Evolutionary conservation across 2,888 invertebrate genomes (phyloP).

Genomic region (Xanthorhoe designata): DNA sequence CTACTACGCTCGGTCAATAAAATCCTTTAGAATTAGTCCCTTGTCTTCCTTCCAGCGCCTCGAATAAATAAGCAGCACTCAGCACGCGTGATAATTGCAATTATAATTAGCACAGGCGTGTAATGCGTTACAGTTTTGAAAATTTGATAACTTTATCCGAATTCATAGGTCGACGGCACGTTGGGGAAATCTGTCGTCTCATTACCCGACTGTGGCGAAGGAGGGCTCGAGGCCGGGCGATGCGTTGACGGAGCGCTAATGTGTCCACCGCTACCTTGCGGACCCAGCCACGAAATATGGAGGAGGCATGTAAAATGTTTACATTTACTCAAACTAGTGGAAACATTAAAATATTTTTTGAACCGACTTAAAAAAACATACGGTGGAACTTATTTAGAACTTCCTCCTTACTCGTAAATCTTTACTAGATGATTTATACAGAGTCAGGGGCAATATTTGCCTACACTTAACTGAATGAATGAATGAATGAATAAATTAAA

Average conservation of each 20-base stretch:
- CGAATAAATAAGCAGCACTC: conserved; percentile 27
- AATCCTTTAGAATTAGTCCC: neutral
- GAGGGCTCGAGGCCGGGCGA: conserved; percentile 59
- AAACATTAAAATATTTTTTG: too few species aligned
- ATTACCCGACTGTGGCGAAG: conserved; percentile 56
- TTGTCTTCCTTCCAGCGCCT: conserved; percentile 1
- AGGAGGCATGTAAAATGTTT: conserved; percentile 15
- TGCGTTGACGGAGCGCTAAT: conserved; percentile 76
- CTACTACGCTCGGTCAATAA: neutral
- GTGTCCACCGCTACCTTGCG: conserved; percentile 67
- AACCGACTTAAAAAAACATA: too few species aligned
- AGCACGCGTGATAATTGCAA: conserved; percentile 65
- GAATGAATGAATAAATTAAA: too few species aligned
- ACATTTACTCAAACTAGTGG: too few species aligned
- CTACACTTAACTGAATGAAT: too few species aligned
- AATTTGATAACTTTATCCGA: conserved; percentile 85
- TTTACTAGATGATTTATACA: too few species aligned
- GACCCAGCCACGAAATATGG: conserved; percentile 46
- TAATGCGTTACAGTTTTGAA: conserved; percentile 84
- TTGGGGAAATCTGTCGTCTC: conserved; percentile 80
- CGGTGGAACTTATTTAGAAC: too few species aligned
- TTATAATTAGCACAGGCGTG: conserved; percentile 73
- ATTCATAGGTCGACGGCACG: conserved; percentile 80
- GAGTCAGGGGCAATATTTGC: too few species aligned
- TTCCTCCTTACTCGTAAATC: too few species aligned